phyloP scores from a whole-genome alignment of 1,140 invertebrate genomes.

The Episyrphus balteatus region DNA sequence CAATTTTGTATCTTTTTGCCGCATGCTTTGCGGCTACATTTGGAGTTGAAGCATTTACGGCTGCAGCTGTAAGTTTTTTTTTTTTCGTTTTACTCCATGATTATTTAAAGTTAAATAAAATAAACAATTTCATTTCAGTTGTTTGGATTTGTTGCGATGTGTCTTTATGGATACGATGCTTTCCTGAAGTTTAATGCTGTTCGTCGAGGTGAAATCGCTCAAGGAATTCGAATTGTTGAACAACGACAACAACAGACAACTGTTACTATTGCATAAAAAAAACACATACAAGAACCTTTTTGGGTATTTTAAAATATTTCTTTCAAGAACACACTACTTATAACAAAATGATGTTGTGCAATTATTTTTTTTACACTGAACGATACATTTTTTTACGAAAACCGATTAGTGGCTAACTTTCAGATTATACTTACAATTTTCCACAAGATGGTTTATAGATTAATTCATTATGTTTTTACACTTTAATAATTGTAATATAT shows the following conservation, averaged over 20 bases:
- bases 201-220: slow-evolving; percentile 55
- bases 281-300: not conserved
- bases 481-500: too few species aligned
- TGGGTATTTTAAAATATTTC: too few species aligned
- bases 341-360: too few species aligned
- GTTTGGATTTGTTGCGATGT: slow-evolving; percentile 67
- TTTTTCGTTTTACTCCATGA: not conserved
- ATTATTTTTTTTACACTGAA: too few species aligned
- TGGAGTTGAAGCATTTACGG: slow-evolving; percentile 43
- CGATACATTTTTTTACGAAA: too few species aligned
- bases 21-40: slow-evolving; percentile 50
- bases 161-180: slow-evolving; percentile 64
- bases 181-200: slow-evolving; percentile 60
- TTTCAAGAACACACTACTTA: too few species aligned
- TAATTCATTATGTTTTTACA: too few species aligned
- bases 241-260: slow-evolving; percentile 28
- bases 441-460: too few species aligned
- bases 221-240: slow-evolving; percentile 51
- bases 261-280: not conserved
- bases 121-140: slow-evolving; percentile 47
- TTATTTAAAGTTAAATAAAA: slow-evolving; percentile 2
- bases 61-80: slow-evolving; percentile 53
- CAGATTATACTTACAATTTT: too few species aligned
- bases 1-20: slow-evolving; percentile 58
- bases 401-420: too few species aligned